Evolutionary conservation across 2,797 vertebrate genomes (phyloP).

Genomic region (Nyctibius grandis): DNA sequence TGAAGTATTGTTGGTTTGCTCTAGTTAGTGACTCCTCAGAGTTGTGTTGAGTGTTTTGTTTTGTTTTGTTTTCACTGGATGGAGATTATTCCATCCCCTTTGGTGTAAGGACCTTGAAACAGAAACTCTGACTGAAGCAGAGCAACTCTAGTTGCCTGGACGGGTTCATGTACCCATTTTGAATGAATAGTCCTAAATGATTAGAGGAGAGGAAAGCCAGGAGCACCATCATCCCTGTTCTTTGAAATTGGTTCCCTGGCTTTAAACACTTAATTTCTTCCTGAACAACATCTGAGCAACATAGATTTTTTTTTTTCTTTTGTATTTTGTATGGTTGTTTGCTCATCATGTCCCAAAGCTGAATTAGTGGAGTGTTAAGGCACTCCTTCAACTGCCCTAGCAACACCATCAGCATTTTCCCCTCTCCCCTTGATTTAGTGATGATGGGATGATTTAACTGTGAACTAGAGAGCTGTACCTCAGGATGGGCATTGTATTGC

Average conservation of each 20-base stretch:
- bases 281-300: background rate
- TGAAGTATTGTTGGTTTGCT: background rate
- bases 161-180: background rate
- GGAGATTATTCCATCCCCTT: background rate
- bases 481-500: background rate
- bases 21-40: background rate
- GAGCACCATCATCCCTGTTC: background rate
- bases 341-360: fast-evolving
- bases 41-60: background rate
- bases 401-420: background rate
- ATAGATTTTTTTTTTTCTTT: background rate
- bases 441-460: background rate
- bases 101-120: background rate
- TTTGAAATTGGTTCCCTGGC: background rate
- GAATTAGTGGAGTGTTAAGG: background rate
- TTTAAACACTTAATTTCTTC: background rate
- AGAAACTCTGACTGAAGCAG: background rate
- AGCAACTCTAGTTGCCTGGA: background rate
- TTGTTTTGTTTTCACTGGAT: background rate
- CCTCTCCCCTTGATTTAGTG: background rate
- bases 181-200: background rate
- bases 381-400: background rate
- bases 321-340: background rate
- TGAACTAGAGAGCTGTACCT: background rate
- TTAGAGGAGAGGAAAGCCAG: background rate